Percentiles rank a stretch among this genome's conserved stretches.
Conservation (phyloP, 2,113 vertebrate genomes). For the Coryphaenoides rupestris region DNA sequence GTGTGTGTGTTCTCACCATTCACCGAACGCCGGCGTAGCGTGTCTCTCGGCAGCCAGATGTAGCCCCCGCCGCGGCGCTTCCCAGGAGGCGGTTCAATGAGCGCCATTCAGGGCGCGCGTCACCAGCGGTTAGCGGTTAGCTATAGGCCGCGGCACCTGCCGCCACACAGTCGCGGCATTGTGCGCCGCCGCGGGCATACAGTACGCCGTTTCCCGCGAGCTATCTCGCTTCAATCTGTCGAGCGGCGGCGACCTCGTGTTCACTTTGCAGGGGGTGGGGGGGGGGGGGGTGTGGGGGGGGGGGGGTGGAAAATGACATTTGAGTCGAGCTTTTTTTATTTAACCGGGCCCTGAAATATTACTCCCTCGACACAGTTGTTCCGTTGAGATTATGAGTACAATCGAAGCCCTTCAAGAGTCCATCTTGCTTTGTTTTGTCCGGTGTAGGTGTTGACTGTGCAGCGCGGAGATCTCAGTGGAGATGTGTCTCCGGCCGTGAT, state of each 20-base stretch:
- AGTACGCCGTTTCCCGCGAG: too few species aligned
- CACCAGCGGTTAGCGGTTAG: slow-evolving; percentile 27
- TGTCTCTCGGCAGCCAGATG: slow-evolving; percentile 22
- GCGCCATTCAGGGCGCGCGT: slow-evolving; percentile 30
- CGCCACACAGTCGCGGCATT: slow-evolving; percentile 23
- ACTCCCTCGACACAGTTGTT: slow-evolving; percentile 23
- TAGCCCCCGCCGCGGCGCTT: slow-evolving; percentile 1
- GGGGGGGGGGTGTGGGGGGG: too few species aligned
- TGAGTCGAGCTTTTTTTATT: not conserved
- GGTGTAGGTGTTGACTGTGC: not conserved
- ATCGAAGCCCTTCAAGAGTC: not conserved
- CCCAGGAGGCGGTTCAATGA: slow-evolving; percentile 27
- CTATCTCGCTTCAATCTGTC: too few species aligned
- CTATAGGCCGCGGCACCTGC: slow-evolving; percentile 24
- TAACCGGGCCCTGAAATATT: slow-evolving; percentile 39
- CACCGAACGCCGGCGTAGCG: slow-evolving; percentile 11
- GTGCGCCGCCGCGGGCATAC: too few species aligned
- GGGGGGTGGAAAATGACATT: not conserved
- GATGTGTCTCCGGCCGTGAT: too few species aligned
- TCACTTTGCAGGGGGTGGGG: too few species aligned
- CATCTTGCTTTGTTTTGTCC: too few species aligned
- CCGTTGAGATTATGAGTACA: not conserved
- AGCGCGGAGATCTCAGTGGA: not conserved
- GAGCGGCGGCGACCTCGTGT: too few species aligned
- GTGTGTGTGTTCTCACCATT: too few species aligned